Conservation (phyloP, 1,140 invertebrate species). For the Neuroterus valhalla region DNA sequence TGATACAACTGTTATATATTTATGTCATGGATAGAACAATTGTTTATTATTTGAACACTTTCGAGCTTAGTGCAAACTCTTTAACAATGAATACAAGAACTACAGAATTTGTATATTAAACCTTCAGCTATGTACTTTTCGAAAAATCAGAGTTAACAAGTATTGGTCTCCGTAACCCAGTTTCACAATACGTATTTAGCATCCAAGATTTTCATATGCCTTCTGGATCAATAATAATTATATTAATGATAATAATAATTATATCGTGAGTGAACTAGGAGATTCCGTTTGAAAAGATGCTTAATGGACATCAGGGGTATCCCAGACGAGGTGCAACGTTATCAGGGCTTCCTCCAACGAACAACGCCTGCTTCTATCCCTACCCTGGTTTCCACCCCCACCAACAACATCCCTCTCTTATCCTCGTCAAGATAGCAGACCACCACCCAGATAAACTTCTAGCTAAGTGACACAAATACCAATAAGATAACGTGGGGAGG, state of each 20-base stretch:
- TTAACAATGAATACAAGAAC: too few species aligned
- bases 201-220: too few species aligned
- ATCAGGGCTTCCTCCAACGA: conserved; percentile 24
- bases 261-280: not conserved
- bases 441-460: conserved; percentile 4
- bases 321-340: not conserved
- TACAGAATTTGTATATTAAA: too few species aligned
- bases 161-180: too few species aligned
- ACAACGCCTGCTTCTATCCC: not conserved
- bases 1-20: too few species aligned
- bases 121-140: too few species aligned
- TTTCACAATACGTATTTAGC: too few species aligned
- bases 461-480: conserved; percentile 4
- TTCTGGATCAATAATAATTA: too few species aligned
- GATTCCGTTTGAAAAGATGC: not conserved
- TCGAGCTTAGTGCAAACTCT: too few species aligned
- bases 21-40: too few species aligned
- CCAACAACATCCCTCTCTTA: not conserved
- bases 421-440: not conserved
- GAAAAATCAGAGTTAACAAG: too few species aligned
- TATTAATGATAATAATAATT: not conserved
- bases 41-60: too few species aligned
- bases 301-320: not conserved
- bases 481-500: not conserved
- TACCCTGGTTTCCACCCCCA: conserved; percentile 1